Evolutionary conservation across 2,797 vertebrate species (phyloP).

Genomic region (Catamblyrhynchus diadema): DNA sequence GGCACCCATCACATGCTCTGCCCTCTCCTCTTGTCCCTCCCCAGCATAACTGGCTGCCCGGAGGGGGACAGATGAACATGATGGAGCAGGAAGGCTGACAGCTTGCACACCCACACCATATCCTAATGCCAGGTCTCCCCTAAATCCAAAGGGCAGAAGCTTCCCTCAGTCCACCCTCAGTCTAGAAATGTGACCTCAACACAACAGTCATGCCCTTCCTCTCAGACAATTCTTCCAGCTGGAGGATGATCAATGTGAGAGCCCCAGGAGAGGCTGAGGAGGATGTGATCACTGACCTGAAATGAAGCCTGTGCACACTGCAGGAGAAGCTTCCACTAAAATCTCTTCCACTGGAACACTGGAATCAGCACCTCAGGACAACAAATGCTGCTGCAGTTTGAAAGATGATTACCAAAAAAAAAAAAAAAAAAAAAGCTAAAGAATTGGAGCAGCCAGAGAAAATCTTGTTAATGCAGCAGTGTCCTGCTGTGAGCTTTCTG

Average conservation of each 20-base stretch:
- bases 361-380: constrained; percentile 20
- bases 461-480: constrained; percentile 14
- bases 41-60: not conserved
- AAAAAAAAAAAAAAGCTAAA: not conserved
- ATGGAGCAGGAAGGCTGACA: not conserved
- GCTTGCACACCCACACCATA: not conserved
- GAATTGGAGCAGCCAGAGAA: constrained; percentile 21
- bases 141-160: constrained; percentile 18
- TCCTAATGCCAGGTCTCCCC: constrained; percentile 33
- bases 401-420: not conserved
- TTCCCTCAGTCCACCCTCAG: not conserved
- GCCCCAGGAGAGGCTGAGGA: not conserved
- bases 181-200: not conserved
- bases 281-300: constrained; percentile 9
- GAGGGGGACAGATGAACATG: not conserved
- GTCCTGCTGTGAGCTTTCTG: constrained; percentile 14
- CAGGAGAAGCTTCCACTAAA: not conserved
- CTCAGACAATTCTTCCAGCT: not conserved
- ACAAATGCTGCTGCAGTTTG: not conserved
- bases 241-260: not conserved
- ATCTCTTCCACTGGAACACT: not conserved
- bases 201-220: not conserved
- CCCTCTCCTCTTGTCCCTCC: not conserved
- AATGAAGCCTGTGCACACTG: not conserved
- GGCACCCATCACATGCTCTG: not conserved